phyloP scores from a whole-genome alignment of 2,888 invertebrate genomes.

The Drosophila cognata region DNA sequence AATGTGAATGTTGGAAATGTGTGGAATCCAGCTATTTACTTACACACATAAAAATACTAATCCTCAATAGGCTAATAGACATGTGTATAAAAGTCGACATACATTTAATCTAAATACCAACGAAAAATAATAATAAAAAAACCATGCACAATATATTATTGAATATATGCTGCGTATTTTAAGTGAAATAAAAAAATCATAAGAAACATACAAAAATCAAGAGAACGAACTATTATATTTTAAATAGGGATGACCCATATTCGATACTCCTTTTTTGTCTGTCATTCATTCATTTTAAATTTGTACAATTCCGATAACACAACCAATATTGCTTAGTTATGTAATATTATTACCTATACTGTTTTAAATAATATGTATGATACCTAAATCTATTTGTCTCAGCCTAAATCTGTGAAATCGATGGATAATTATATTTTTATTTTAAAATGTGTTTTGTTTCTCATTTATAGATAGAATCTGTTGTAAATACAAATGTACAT shows the following conservation, averaged over 20 bases:
- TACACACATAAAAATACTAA: background rate
- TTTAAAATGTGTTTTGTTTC: background rate
- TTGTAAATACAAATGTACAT: conserved; percentile 1
- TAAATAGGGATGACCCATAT: background rate
- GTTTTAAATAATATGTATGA: background rate
- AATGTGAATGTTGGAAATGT: background rate
- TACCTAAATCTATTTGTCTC: background rate
- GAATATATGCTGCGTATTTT: conserved; percentile 12
- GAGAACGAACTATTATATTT: background rate
- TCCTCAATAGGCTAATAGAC: conserved; percentile 8
- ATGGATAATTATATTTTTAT: background rate
- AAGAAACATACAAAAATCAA: background rate
- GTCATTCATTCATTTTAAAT: background rate
- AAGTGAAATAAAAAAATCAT: background rate
- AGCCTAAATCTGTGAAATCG: background rate
- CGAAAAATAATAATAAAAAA: conserved; percentile 3
- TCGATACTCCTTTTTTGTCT: background rate
- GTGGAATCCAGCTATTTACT: background rate
- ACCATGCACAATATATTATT: conserved; percentile 22
- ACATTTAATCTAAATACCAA: conserved; percentile 14
- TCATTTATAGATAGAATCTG: conserved; percentile 5
- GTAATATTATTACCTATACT: background rate
- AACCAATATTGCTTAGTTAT: background rate
- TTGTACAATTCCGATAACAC: background rate
- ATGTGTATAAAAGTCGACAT: conserved; percentile 10